Evolutionary conservation across 2,888 invertebrate genomes (phyloP).

Genomic region (Drosophila pseudotakahashii): DNA sequence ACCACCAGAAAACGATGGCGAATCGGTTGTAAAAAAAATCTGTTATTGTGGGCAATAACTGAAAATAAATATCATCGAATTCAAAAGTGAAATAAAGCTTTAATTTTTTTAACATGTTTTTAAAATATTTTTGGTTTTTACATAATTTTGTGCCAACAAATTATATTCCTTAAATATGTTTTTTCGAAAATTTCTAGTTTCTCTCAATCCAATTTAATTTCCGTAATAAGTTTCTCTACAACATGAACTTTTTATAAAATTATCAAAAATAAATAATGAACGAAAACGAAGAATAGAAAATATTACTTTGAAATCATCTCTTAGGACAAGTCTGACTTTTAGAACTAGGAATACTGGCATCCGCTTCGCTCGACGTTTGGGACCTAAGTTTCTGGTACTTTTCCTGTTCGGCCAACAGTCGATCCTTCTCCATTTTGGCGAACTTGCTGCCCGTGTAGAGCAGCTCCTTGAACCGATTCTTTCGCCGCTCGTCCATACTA

Average conservation of each 20-base stretch:
- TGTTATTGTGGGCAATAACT: conserved; percentile 13
- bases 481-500: conserved; percentile 69
- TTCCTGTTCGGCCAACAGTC: not conserved
- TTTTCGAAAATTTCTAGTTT: not conserved
- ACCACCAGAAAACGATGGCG: conserved; percentile 28
- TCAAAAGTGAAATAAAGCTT: too few relatives aligned
- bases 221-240: not conserved
- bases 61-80: too few relatives aligned
- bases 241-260: not conserved
- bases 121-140: too few relatives aligned
- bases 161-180: too few relatives aligned
- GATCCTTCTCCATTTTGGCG: conserved; percentile 29
- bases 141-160: too few relatives aligned
- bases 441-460: conserved; percentile 54
- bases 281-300: not conserved
- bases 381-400: not conserved
- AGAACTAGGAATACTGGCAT: not conserved
- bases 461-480: conserved; percentile 66
- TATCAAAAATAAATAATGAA: not conserved
- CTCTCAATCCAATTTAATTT: not conserved
- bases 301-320: not conserved
- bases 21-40: not conserved
- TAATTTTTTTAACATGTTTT: too few relatives aligned
- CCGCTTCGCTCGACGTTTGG: not conserved
- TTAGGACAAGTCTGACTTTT: not conserved